phyloP scores from a whole-genome alignment of 37 sponge, comb jelly and placozoan species.

The Theonella swinhoei region DNA sequence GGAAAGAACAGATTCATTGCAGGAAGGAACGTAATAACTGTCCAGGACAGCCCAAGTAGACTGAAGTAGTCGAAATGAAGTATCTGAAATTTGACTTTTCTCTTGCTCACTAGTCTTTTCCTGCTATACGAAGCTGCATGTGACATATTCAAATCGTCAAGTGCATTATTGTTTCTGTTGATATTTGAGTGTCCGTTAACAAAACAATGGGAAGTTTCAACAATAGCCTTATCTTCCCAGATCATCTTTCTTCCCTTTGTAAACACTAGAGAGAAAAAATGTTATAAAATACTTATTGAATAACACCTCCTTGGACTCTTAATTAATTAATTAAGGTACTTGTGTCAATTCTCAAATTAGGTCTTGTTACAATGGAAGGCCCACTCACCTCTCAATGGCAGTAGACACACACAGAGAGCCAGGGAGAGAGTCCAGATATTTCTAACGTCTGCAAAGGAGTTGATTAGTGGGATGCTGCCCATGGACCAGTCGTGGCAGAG shows the following conservation, averaged over 20 bases:
- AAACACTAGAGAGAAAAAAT: no score
- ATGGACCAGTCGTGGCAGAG: conserved; percentile 97
- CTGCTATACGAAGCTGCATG: not conserved
- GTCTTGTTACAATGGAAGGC: not conserved
- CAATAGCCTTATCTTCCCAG: not conserved
- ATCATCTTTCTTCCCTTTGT: not conserved
- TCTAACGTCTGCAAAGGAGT: conserved; percentile 49
- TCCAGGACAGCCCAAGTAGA: conserved; percentile 46
- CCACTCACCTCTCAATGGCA: not conserved
- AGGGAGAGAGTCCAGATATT: conserved; percentile 18
- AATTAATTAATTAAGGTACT: not conserved
- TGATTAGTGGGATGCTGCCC: conserved; percentile 77
- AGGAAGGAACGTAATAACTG: conserved; percentile 78
- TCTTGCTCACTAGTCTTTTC: not conserved
- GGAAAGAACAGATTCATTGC: conserved; percentile 81
- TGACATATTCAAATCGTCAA: not conserved
- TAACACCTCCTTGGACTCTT: not conserved
- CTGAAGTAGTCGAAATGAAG: not conserved
- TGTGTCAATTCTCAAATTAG: not conserved
- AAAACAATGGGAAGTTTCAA: not conserved
- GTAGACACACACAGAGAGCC: no score
- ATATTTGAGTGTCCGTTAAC: not conserved
- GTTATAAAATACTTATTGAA: no score
- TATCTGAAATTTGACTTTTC: not conserved
- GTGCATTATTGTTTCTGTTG: not conserved